phyloP scores from a whole-genome alignment of 2,888 invertebrate genomes.

The Mesochorus sp. region DNA sequence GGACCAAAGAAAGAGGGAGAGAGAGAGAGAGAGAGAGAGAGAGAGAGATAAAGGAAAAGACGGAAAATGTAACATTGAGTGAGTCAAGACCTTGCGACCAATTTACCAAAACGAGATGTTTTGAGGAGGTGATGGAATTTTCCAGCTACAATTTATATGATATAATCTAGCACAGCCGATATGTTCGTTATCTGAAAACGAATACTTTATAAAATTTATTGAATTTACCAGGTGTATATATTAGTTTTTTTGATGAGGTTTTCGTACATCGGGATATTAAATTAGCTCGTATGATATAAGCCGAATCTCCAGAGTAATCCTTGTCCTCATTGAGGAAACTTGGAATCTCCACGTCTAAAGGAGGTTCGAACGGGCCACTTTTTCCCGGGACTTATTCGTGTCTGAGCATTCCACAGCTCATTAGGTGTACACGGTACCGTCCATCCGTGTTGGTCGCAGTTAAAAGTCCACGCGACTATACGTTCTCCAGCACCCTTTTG shows the following conservation, averaged over 20 bases:
- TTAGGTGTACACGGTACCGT: slow-evolving; percentile 65
- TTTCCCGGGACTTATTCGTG: background rate
- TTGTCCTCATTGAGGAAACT: background rate
- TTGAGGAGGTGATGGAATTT: background rate
- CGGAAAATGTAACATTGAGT: background rate
- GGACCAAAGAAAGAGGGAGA: background rate
- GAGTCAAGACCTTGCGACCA: slow-evolving; percentile 22
- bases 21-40: background rate
- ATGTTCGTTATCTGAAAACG: background rate
- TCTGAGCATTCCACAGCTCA: slow-evolving; percentile 63
- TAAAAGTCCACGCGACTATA: slow-evolving; percentile 17
- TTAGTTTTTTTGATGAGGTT: too few species aligned
- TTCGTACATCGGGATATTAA: too few species aligned
- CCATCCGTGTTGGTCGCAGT: slow-evolving; percentile 44
- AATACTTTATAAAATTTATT: background rate
- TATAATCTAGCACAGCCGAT: background rate
- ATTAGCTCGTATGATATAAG: too few species aligned
- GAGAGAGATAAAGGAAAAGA: too few species aligned
- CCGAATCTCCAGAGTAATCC: background rate
- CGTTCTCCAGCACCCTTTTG: slow-evolving; percentile 31
- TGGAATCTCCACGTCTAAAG: background rate
- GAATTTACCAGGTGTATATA: background rate
- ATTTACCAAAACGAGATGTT: slow-evolving; percentile 29
- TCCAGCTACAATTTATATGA: background rate
- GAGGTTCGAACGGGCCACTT: slow-evolving; percentile 14